Conservation (phyloP, 2,888 invertebrate genomes). For the Torymus aiolomorphi region DNA sequence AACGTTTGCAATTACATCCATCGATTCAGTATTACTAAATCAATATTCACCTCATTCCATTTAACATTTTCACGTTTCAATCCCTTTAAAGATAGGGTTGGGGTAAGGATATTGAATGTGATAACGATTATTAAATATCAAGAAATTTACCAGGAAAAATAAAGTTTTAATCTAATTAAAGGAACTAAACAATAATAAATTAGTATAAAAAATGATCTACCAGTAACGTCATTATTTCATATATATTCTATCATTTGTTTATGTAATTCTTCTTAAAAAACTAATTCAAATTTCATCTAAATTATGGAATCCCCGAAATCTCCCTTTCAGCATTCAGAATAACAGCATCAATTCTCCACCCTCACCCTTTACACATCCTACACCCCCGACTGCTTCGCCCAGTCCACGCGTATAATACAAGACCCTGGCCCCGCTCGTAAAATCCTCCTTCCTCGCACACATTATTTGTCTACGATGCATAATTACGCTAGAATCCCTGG, state of each 20-base stretch:
- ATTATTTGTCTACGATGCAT: constrained; percentile 40
- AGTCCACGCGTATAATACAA: neutral
- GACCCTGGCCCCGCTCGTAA: neutral
- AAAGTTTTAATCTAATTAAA: too few relatives aligned
- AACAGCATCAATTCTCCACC: neutral
- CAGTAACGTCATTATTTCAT: too few relatives aligned
- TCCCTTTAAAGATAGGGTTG: too few relatives aligned
- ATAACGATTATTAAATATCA: too few relatives aligned
- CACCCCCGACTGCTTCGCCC: neutral
- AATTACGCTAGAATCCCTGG: constrained; percentile 26
- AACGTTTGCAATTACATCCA: neutral
- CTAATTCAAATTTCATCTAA: too few relatives aligned
- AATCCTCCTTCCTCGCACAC: neutral
- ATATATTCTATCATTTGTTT: too few relatives aligned
- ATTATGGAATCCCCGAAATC: neutral
- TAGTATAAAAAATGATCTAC: too few relatives aligned
- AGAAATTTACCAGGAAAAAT: too few relatives aligned
- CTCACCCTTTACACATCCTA: neutral
- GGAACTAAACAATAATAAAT: too few relatives aligned
- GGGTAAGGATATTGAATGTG: too few relatives aligned
- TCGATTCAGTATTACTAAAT: neutral
- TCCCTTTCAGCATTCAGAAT: neutral
- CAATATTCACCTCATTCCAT: neutral
- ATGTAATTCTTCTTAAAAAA: too few relatives aligned
- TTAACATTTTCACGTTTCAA: too few relatives aligned